A percentile compares a stretch with the other conserved stretches of the same genome.
phyloP scores from a whole-genome alignment of 2,113 vertebrate species.

The Strix aluco region DNA sequence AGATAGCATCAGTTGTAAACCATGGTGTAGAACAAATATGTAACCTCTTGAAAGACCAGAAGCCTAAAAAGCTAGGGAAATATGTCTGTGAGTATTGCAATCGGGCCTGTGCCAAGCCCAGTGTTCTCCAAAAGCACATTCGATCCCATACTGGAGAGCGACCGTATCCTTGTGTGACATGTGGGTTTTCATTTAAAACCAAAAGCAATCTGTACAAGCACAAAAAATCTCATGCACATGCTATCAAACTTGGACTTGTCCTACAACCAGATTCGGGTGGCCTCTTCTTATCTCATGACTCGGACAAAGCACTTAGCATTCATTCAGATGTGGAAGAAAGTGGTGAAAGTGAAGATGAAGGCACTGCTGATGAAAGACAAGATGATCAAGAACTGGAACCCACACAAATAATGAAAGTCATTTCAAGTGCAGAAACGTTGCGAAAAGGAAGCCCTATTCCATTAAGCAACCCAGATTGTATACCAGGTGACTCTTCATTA shows the following conservation, averaged over 20 bases:
- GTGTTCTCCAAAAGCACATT: slow-evolving; percentile 96
- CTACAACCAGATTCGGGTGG: slow-evolving; percentile 86
- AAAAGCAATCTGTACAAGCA: slow-evolving; percentile 99
- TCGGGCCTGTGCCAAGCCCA: slow-evolving; percentile 95
- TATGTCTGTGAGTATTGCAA: slow-evolving; percentile 96
- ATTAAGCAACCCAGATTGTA: slow-evolving; percentile 51
- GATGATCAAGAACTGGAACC: slow-evolving; percentile 80
- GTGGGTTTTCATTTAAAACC: slow-evolving; percentile 99
- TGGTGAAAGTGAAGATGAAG: slow-evolving; percentile 93
- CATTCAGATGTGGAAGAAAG: slow-evolving; percentile 94
- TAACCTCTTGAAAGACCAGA: slow-evolving; percentile 91
- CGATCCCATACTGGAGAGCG: slow-evolving; percentile 97
- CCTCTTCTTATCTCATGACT: slow-evolving; percentile 87
- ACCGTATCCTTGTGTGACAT: slow-evolving; percentile 95
- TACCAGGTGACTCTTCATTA: slow-evolving; percentile 71
- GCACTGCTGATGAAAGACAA: slow-evolving; percentile 81
- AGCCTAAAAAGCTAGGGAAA: slow-evolving; percentile 96
- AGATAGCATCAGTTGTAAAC: slow-evolving; percentile 85
- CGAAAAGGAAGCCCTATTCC: slow-evolving; percentile 71
- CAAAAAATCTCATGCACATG: slow-evolving; percentile 98
- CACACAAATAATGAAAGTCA: slow-evolving; percentile 74
- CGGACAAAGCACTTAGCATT: slow-evolving; percentile 87
- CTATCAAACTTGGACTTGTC: slow-evolving; percentile 93
- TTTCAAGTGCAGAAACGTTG: slow-evolving; percentile 75
- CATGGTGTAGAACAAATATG: slow-evolving; percentile 87